These are phyloP conservation scores for Anodontia alba DNA, from an alignment of 2,888 invertebrate species.

Conservation along the genomic window DNA sequence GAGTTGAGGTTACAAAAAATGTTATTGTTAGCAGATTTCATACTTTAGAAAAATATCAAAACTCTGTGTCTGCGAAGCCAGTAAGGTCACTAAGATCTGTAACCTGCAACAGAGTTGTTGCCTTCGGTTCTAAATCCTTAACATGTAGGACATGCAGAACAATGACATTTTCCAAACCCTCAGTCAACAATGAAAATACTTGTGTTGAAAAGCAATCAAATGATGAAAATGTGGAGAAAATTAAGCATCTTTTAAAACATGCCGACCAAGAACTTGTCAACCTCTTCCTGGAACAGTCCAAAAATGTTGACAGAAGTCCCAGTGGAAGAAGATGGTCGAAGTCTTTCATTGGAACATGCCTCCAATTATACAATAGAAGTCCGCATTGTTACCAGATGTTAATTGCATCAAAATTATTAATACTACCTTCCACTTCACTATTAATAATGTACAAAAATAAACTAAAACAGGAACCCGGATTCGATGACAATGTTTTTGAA, in stretches of 20 bases:
- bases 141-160: constrained; percentile 15
- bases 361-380: constrained; percentile 37
- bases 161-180: not conserved
- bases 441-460: constrained; percentile 36
- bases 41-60: too few species aligned
- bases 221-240: constrained; percentile 9
- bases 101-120: constrained; percentile 13
- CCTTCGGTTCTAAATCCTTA: not conserved
- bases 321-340: constrained; percentile 37
- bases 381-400: constrained; percentile 39
- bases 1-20: too few species aligned
- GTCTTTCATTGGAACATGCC: constrained; percentile 23
- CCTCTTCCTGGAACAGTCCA: constrained; percentile 30
- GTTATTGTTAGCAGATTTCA: too few species aligned
- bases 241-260: constrained; percentile 9
- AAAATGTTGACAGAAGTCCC: constrained; percentile 28
- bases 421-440: constrained; percentile 27
- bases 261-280: constrained; percentile 21
- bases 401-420: constrained; percentile 1
- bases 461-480: constrained; percentile 36
- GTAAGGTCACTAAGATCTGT: constrained; percentile 7
- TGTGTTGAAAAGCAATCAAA: not conserved
- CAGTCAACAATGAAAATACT: not conserved
- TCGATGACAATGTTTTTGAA: constrained; percentile 34
- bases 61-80: too few species aligned